Evolutionary conservation across 2,888 invertebrate genomes (phyloP), one percentile per base, ranked within the genome.

Genomic region (Endotricha flammealis): DNA sequence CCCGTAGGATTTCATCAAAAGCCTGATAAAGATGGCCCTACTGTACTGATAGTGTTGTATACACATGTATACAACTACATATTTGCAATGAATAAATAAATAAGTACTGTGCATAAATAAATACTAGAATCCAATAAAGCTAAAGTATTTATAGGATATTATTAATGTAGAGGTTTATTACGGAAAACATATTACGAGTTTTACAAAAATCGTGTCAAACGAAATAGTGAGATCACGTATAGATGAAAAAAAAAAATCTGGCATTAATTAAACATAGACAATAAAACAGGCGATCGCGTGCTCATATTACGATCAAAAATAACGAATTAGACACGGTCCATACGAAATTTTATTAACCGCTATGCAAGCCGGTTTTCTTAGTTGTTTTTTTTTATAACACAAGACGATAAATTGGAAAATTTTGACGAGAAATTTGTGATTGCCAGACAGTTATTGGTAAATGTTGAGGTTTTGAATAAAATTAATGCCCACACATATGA

Each of bases 251-350:
- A 57, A 49, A 49, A 38, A 23, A n/a, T n/a, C n/a, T n/a, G 7
- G 20, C 33, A 27, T 50, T 67, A 67, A 65, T 71, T 65, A 65
- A n/a, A 43, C 46, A 55, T 51, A 54, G 54, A 68, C 64, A 67
- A 64, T 64, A 68, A 63, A 69, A 59, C 53, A 51, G 42, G 36
- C 39, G 57, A 49, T 72, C 61, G 71, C 71, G 71, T 72, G 71
- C 65, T 44, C 35, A 50, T 61, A 60, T 57, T 60, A 65, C 51
- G 62, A 62, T 61, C 53, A 41, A 64, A 69, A 62, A 66, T 68
- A 61, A 54, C 51, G 48, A 46, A 70, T 70, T 66, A 50, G 68
- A 48, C 51, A 65, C 53, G 68, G 62, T 38, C 37, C 38, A 39
- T 37, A 45, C 42, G 37, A 47, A 50, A 38, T 44, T 49, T 45